These are phyloP conservation scores for Hydrolagus affinis DNA, from an alignment of 2,113 vertebrate species.

Conservation along the genomic window DNA sequence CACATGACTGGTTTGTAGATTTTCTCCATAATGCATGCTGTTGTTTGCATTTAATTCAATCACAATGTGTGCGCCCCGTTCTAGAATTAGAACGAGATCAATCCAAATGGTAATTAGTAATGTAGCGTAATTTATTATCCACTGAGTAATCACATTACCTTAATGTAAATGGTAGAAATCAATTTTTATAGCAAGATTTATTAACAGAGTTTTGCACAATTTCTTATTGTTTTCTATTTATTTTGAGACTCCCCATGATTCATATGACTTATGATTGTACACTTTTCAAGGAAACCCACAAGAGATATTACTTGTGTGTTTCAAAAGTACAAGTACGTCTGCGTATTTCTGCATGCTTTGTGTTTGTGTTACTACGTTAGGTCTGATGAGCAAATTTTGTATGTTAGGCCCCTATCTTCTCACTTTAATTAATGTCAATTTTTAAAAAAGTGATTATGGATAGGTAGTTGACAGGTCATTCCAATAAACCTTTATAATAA, in stretches of 20 bases:
- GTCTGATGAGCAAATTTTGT: too few species aligned
- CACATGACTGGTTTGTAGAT: background rate
- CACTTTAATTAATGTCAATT: too few species aligned
- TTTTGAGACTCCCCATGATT: background rate
- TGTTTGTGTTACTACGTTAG: too few species aligned
- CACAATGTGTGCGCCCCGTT: conserved; percentile 64
- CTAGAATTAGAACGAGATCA: conserved; percentile 78
- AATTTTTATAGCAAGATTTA: conserved; percentile 83
- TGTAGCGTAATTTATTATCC: conserved; percentile 77
- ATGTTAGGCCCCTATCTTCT: too few species aligned
- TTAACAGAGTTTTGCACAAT: conserved; percentile 63
- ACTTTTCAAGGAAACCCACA: too few species aligned
- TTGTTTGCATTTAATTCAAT: conserved; percentile 62
- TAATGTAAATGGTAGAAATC: conserved; percentile 82
- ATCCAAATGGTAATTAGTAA: conserved; percentile 79
- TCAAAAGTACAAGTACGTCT: too few species aligned
- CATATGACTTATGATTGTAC: too few species aligned
- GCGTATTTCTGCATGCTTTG: too few species aligned
- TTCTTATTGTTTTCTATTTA: conserved; percentile 45
- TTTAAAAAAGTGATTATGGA: too few species aligned
- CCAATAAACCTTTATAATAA: too few species aligned
- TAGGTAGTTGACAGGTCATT: too few species aligned
- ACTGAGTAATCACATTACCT: conserved; percentile 76
- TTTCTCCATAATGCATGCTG: conserved; percentile 7
- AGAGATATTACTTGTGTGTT: too few species aligned